Evolutionary conservation across 1,140 invertebrate genomes (phyloP).

Genomic region (Aethina tumida): DNA sequence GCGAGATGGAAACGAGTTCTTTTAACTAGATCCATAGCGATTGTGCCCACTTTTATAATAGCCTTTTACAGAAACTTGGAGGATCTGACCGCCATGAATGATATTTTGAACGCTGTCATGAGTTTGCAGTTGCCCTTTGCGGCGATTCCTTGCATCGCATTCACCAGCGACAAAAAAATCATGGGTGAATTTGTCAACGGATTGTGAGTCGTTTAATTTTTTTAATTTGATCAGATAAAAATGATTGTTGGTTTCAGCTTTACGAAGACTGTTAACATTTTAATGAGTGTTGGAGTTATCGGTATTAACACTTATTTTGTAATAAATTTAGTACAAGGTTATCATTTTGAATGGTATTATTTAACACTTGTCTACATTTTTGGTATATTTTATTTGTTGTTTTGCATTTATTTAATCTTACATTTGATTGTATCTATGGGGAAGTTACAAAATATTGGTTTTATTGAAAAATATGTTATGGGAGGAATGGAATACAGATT

Average conservation of each 20-base stretch:
- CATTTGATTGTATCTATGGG: constrained; percentile 14
- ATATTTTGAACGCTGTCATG: constrained; percentile 85
- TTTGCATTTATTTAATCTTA: constrained; percentile 9
- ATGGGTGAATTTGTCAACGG: constrained; percentile 81
- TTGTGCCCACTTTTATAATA: constrained; percentile 77
- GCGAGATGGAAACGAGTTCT: constrained; percentile 81
- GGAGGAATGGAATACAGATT: constrained; percentile 9
- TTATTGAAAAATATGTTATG: constrained; percentile 4
- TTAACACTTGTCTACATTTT: constrained; percentile 3
- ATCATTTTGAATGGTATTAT: constrained; percentile 2
- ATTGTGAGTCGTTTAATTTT: constrained; percentile 40
- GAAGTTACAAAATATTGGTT: constrained; percentile 3
- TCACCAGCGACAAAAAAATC: constrained; percentile 67
- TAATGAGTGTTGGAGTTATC: constrained; percentile 9
- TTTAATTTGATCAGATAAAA: constrained; percentile 3
- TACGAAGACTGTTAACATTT: constrained; percentile 8
- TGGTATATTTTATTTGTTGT: constrained; percentile 7
- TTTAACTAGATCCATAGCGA: constrained; percentile 77
- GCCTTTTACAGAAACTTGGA: constrained; percentile 65
- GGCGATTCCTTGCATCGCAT: constrained; percentile 76
- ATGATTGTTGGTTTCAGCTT: constrained; percentile 3
- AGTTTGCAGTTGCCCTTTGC: constrained; percentile 76
- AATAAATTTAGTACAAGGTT: constrained; percentile 4
- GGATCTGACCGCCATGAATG: constrained; percentile 77
- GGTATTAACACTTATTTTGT: constrained; percentile 13